These are phyloP conservation scores for Corythornis vintsioides DNA, from an alignment of 2,113 vertebrate genomes.

Conservation along the genomic window DNA sequence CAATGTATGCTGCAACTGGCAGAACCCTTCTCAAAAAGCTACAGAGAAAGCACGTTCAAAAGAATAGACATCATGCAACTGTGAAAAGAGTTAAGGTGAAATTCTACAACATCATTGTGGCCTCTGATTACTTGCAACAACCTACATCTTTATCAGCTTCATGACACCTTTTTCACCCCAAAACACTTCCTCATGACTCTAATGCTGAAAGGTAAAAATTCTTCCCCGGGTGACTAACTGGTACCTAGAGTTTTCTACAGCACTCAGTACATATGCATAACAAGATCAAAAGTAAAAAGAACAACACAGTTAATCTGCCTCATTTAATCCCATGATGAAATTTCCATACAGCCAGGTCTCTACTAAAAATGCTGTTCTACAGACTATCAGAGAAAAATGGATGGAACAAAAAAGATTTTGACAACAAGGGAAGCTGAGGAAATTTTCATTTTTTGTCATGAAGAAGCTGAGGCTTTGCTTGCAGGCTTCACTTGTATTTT, in stretches of 20 bases:
- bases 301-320: not conserved
- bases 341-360: not conserved
- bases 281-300: not conserved
- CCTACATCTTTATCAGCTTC: not conserved
- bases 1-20: not conserved
- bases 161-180: not conserved
- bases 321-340: not conserved
- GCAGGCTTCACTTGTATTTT: not conserved
- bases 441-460: not conserved
- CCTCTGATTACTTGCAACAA: not conserved
- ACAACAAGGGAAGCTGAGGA: not conserved
- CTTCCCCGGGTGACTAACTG: not conserved
- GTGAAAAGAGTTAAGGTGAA: not conserved
- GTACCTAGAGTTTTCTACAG: not conserved
- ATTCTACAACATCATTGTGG: not conserved
- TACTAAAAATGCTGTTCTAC: not conserved
- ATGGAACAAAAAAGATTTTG: not conserved
- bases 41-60: not conserved
- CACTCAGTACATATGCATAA: not conserved
- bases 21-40: not conserved
- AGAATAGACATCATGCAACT: not conserved
- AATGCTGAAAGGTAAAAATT: not conserved
- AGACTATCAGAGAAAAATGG: not conserved
- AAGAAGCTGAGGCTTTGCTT: not conserved
- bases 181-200: not conserved